Evolutionary conservation across 1,140 invertebrate genomes (phyloP), one percentile per base, ranked within the genome.

Genomic region (Drosophila ananassae): DNA sequence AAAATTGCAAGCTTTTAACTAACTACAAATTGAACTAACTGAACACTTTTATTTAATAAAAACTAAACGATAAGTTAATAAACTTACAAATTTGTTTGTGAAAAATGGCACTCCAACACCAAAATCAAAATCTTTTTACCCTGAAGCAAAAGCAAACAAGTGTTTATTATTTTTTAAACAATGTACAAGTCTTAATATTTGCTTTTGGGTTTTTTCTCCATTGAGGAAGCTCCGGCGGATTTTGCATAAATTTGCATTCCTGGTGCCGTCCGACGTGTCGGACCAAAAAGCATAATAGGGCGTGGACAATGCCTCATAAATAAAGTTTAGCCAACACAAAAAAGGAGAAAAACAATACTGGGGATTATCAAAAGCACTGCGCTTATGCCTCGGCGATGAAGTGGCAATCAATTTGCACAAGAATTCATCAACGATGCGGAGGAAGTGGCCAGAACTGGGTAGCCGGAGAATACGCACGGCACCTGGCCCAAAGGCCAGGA

Each of bases 231-330:
- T 44, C 21, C 7, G 2, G 24, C 12, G 25, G 21, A 56, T 24
- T 69, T 71, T 57, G 52, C 51, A 71, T 71, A 71, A 71, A 71
- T 71, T 57, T 71, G 67, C 63, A 69, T 69, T 4, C 17, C 21
- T 69, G 30, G 28, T 37, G 24, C 3, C 21, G 22, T 24, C 39
- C 9, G 54, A 52, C 28, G n/a, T 6, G 32, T 24, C 68, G 63
- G 28, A 56, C 66, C 63, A 30, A 69, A 66, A 56, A 56, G 30
- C 66, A 68, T 69, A 69, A 69, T 69, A 48, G 67, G 63, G 63
- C 51, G 67, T 69, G 51, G 41, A 68, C 51, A 68, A 69, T 56
- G 41, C 41, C 24, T 56, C 63, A 69, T 69, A 69, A 69, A 69
- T 67, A 39, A 55, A 32, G 44, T 50, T 50, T 41, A 21, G 32